Percentiles rank a stretch among this genome's conserved stretches.
These are phyloP conservation scores for Micronisus gabar DNA, from an alignment of 2,113 vertebrate species.

Conservation along the genomic window DNA sequence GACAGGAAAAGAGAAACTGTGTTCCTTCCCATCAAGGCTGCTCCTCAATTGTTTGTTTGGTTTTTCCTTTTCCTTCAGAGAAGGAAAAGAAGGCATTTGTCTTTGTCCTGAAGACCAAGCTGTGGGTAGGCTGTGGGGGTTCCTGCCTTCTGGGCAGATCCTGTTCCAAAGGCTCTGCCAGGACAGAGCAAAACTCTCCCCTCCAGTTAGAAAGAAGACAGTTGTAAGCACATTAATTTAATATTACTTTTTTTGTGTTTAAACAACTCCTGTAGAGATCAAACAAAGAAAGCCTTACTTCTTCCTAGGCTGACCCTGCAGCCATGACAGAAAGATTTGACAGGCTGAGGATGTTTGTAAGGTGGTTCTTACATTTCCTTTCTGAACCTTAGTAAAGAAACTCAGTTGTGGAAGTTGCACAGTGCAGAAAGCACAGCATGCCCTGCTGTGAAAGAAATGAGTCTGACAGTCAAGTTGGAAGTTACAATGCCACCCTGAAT, in stretches of 20 bases:
- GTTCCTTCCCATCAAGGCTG: neutral
- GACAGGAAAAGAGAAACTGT: neutral
- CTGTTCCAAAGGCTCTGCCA: neutral
- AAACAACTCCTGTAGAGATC: neutral
- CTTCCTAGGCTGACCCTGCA: neutral
- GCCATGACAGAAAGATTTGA: neutral
- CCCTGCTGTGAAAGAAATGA: slow-evolving; percentile 23
- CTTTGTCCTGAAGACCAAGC: neutral
- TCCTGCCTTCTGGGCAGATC: neutral
- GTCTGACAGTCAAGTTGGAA: neutral
- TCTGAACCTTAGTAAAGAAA: neutral
- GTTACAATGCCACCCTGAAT: neutral
- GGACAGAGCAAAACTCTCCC: neutral
- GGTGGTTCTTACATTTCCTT: neutral
- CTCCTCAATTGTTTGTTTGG: neutral
- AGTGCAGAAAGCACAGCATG: neutral
- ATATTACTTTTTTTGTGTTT: neutral
- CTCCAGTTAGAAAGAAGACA: neutral
- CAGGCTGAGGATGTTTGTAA: neutral
- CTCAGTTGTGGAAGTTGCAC: neutral
- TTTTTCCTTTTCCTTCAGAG: neutral
- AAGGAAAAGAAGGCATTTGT: neutral
- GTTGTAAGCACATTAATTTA: neutral
- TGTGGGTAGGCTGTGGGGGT: neutral
- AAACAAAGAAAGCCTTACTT: neutral